Base-by-base conservation (phyloP, 2,113 vertebrate genomes). In the Chloropsis cyanopogon region DNA sequence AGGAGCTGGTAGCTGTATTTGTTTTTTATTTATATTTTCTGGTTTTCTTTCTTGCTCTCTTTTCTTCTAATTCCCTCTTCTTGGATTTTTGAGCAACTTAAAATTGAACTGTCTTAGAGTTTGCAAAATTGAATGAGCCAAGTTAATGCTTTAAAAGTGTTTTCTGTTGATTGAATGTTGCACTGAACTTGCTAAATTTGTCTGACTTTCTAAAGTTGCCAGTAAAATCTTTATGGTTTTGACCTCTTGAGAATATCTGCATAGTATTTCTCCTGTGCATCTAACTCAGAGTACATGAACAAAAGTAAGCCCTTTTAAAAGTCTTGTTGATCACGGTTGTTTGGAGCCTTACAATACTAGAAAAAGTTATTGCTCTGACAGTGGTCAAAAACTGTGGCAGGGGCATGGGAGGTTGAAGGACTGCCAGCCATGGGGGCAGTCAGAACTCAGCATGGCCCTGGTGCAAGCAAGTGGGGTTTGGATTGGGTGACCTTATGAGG, bases 351-450 rank as follows among this genome's bases (percentile, higher is more conserved):
- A 24, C 4, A 70, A 11, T 29, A 53, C 2, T 42, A 37, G 33
- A 44, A 61, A 61, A 10, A 3, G 11, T 21, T 91, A 26, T 84
- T 73, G 17, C 20, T 46, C 17, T 90, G 52, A 54, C 11, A 52
- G 25, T 39, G 42, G 33, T 63, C n/a, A 50, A 78, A 61, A 0
- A 0, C 29, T 54, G 52, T 33, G 68, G 29, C 20, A n/a, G 33
- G 9, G 29, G 3, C 33, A 33, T 68, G 29, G 33, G 47, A 79
- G 14, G 35, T 5, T 75, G 47, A 35, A 18, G 3, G 23, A 33
- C 50, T 85, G 75, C 44, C 44, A 63, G 3, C 14, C 1, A 0
- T 35, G 39, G 73, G 15, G 20, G 23, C 56, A 66, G n/a, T 23
- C 39, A 66, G 56, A 73, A 22, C 22, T 73, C 4, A 3, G 29